Conservation (phyloP, 2,113 vertebrate genomes). For the Callochromis pleurospilus region DNA sequence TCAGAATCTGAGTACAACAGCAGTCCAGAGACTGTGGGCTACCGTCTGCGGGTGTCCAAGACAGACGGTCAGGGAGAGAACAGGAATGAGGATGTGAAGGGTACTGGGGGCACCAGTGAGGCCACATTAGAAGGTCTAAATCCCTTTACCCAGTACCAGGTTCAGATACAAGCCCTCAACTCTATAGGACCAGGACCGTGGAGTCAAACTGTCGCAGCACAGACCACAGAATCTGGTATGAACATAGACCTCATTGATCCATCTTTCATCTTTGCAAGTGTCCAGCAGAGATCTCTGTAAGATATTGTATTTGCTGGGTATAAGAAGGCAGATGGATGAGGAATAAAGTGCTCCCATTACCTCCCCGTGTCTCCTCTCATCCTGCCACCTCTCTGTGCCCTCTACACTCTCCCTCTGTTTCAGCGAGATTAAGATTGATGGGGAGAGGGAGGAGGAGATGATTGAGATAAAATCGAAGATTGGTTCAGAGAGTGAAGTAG, state of each 20-base stretch:
- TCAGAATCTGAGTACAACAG: slow-evolving; percentile 83
- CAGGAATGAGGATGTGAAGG: slow-evolving; percentile 65
- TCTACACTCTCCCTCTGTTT: slow-evolving; percentile 2
- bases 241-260: not conserved
- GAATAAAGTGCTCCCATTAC: slow-evolving; percentile 25
- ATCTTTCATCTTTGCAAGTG: not conserved
- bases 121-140: slow-evolving; percentile 80
- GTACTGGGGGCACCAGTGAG: slow-evolving; percentile 57
- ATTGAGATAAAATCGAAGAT: slow-evolving; percentile 42
- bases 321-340: slow-evolving; percentile 15
- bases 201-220: slow-evolving; percentile 76
- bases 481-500: slow-evolving; percentile 13
- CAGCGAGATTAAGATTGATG: slow-evolving; percentile 14
- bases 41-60: slow-evolving; percentile 77
- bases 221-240: slow-evolving; percentile 85
- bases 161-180: slow-evolving; percentile 90
- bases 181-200: slow-evolving; percentile 89
- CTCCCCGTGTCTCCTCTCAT: slow-evolving; percentile 5
- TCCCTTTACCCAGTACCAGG: slow-evolving; percentile 86
- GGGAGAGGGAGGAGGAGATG: not conserved
- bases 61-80: slow-evolving; percentile 55
- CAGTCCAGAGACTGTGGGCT: slow-evolving; percentile 87
- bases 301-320: not conserved
- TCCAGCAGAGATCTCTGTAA: not conserved
- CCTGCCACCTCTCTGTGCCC: slow-evolving; percentile 5